phyloP scores from a whole-genome alignment of 2,888 invertebrate genomes.

The Eristalis arbustorum region DNA sequence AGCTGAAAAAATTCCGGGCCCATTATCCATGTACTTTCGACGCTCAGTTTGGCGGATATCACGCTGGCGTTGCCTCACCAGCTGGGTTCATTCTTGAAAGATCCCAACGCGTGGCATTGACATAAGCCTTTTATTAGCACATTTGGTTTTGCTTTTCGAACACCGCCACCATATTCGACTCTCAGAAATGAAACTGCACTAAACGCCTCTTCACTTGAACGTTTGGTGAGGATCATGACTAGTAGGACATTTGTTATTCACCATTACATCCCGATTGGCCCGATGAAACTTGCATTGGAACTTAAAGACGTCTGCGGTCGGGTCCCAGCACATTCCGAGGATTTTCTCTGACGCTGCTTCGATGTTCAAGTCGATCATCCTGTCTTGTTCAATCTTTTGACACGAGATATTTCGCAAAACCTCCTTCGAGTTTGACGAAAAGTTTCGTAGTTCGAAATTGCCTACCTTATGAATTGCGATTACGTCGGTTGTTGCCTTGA shows the following conservation, averaged over 20 bases:
- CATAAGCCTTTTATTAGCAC: neutral
- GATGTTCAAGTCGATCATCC: slow-evolving; percentile 3
- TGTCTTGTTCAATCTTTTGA: too few species aligned
- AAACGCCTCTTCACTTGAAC: slow-evolving; percentile 33
- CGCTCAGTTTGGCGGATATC: too few species aligned
- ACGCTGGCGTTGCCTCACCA: too few species aligned
- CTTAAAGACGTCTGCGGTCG: neutral
- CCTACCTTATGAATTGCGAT: neutral
- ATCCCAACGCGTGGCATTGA: neutral
- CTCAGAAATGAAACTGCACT: slow-evolving; percentile 20
- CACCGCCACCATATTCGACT: neutral
- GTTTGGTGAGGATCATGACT: slow-evolving; percentile 27
- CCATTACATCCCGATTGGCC: neutral
- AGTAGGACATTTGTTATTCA: neutral
- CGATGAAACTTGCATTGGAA: neutral
- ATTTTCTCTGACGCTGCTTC: neutral
- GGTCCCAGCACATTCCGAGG: neutral
- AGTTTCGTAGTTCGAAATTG: slow-evolving; percentile 3
- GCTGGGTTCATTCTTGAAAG: too few species aligned
- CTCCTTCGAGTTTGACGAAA: slow-evolving; percentile 2
- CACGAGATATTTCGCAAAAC: too few species aligned
- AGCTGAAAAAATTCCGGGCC: slow-evolving; percentile 48
- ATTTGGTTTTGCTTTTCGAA: slow-evolving; percentile 7
- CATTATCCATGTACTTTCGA: slow-evolving; percentile 1
- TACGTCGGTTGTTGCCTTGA: neutral